Evolutionary conservation across 2,888 invertebrate species (phyloP).

Genomic region (Rhodophaea formosa): DNA sequence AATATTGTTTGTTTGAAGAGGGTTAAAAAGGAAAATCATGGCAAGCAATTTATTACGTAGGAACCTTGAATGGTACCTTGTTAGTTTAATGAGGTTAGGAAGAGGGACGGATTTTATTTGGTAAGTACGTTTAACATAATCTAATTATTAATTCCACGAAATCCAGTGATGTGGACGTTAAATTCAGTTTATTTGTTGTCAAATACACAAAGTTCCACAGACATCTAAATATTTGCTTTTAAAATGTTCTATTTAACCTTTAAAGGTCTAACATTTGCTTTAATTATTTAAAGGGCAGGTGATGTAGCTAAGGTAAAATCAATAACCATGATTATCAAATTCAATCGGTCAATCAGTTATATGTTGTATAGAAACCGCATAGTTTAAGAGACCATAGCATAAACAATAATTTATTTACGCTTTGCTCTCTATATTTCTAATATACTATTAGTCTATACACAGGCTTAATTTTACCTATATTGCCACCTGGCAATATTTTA

Average conservation of each 20-base stretch:
- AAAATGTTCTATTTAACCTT: not conserved
- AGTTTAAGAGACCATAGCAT: not conserved
- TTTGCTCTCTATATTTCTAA: too few species aligned
- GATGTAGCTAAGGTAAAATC: too few species aligned
- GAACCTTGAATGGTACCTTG: constrained; percentile 10
- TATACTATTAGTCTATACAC: too few species aligned
- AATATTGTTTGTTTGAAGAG: not conserved
- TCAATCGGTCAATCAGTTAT: too few species aligned
- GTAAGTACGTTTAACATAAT: not conserved
- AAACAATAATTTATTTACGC: too few species aligned
- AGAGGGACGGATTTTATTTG: not conserved
- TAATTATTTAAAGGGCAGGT: too few species aligned
- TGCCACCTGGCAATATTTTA: too few species aligned
- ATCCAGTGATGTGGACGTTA: not conserved
- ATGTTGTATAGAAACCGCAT: not conserved
- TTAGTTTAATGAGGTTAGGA: constrained; percentile 10
- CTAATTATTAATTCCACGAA: not conserved
- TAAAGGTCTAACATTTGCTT: too few species aligned
- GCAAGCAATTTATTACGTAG: constrained; percentile 9
- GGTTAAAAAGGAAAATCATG: constrained; percentile 7
- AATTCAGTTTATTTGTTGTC: too few species aligned
- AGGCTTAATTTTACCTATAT: too few species aligned
- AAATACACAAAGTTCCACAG: too few species aligned
- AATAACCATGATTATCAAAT: too few species aligned
- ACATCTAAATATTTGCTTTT: not conserved